A percentile compares a stretch with the other conserved stretches of the same genome.
Evolutionary conservation across 2,888 invertebrate species (phyloP).

Genomic region (Drosophila kuntzei): DNA sequence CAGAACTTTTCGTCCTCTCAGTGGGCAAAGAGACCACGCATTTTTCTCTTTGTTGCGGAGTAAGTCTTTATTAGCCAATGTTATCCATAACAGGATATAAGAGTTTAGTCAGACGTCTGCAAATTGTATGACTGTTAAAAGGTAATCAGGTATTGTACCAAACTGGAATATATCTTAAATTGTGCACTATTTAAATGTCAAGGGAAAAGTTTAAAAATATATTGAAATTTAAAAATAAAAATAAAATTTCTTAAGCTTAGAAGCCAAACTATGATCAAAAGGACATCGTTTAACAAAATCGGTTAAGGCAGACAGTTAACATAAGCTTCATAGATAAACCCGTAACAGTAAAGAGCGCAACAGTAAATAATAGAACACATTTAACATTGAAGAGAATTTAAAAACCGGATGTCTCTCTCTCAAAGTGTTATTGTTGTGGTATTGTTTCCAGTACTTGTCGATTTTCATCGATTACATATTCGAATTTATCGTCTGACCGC

Average conservation of each 20-base stretch:
- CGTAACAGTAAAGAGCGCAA: background rate
- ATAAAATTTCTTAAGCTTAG: too few species aligned
- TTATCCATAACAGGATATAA: slow-evolving; percentile 33
- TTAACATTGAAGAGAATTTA: slow-evolving; percentile 16
- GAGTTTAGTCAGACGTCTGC: slow-evolving; percentile 11
- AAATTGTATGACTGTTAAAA: background rate
- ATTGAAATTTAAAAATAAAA: too few species aligned
- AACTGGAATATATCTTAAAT: background rate
- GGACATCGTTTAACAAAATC: too few species aligned
- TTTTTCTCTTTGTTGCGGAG: slow-evolving; percentile 1
- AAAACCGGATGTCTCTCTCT: background rate
- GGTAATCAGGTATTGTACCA: background rate
- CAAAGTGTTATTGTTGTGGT: too few species aligned
- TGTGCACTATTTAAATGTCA: background rate
- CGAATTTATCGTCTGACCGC: too few species aligned
- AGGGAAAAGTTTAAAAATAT: background rate
- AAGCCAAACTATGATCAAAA: too few species aligned
- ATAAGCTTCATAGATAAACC: background rate
- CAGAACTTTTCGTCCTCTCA: background rate
- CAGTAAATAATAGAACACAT: background rate
- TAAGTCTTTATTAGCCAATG: background rate
- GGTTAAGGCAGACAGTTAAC: background rate
- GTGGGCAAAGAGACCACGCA: background rate
- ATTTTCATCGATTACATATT: too few species aligned
- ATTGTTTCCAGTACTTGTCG: too few species aligned